Base-by-base conservation (phyloP, 2,888 invertebrate genomes). In the Noctua comes region DNA sequence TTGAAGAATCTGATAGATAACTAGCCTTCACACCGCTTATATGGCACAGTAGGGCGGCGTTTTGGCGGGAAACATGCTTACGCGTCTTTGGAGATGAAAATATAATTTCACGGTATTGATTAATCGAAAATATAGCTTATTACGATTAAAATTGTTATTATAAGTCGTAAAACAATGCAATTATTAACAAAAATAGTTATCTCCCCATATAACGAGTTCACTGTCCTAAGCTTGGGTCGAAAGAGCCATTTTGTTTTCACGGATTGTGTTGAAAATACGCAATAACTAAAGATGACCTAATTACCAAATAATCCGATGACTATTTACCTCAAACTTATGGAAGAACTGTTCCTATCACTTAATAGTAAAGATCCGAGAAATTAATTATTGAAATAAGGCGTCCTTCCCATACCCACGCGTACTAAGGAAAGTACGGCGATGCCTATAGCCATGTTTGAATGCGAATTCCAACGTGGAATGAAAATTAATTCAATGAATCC, bases 231-330 rank as follows among this genome's bases (percentile, higher is more conserved):
- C 96, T 95, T 95, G 95, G 95, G 95, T 95, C 93, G 95, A 92
- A 95, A 93, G 97, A 97, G 97, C 97, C 97, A 97, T 97, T 97
- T 97, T 97, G 97, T 97, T 97, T 97, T 97, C 95, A 95, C 96
- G 93, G 93, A 94, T 96, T 96, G 94, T 94, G 95, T 94, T 91
- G 95, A 96, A 96, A 96, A 96, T 97, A 97, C 96, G 97, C 96
- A 96, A 92, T 96, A 95, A 93, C 94, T 93, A 89, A 90, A 93
- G 91, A 93, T 94, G 95, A 94, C 96, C 92, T 92, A 91, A 95
- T 95, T 95, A 94, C 95, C 89, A 95, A 94, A 94, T 95, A 95
- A 96, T 95, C 95, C 93, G 90, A 90, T 86, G 92, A 92, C 92
- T 93, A 95, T 93, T 93, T 84, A 92, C 86, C 96, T 96, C 93